phyloP scores from a whole-genome alignment of 2,888 invertebrate species.

The Uropetala carovei region DNA sequence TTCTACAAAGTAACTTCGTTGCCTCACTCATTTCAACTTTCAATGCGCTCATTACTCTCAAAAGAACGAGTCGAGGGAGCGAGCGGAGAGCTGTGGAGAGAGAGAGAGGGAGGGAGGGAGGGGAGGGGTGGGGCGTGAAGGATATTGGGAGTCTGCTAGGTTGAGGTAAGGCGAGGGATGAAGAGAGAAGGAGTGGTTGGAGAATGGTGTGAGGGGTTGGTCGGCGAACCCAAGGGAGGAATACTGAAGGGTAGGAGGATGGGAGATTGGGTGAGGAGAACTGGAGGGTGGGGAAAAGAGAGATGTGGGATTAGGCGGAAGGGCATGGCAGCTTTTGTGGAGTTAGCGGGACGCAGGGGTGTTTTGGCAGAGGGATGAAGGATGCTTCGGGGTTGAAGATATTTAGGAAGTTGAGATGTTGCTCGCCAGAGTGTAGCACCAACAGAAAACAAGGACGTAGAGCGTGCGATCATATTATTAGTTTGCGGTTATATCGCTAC shows the following conservation, averaged over 20 bases:
- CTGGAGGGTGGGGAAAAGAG: too few relatives aligned
- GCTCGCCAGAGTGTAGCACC: constrained; percentile 13
- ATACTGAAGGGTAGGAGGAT: too few relatives aligned
- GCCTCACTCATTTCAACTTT: neutral
- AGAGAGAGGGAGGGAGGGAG: too few relatives aligned
- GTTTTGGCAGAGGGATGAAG: neutral
- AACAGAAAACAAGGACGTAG: neutral
- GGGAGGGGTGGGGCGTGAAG: too few relatives aligned
- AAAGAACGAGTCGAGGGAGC: neutral
- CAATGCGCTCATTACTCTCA: neutral
- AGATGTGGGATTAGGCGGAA: too few relatives aligned
- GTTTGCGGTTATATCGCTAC: neutral
- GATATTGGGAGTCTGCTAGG: too few relatives aligned
- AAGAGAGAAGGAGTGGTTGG: neutral
- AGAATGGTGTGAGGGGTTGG: neutral
- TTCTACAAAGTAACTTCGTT: neutral
- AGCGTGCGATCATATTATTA: neutral
- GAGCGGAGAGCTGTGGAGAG: neutral
- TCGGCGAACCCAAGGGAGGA: too few relatives aligned
- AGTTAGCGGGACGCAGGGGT: neutral
- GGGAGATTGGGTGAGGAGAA: too few relatives aligned
- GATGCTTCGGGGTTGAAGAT: neutral
- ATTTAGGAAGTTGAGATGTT: neutral
- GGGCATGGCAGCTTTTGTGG: neutral
- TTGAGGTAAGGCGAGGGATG: too few relatives aligned